Base-by-base conservation (phyloP, 2,888 invertebrate species). In the Odiellus spinosus region DNA sequence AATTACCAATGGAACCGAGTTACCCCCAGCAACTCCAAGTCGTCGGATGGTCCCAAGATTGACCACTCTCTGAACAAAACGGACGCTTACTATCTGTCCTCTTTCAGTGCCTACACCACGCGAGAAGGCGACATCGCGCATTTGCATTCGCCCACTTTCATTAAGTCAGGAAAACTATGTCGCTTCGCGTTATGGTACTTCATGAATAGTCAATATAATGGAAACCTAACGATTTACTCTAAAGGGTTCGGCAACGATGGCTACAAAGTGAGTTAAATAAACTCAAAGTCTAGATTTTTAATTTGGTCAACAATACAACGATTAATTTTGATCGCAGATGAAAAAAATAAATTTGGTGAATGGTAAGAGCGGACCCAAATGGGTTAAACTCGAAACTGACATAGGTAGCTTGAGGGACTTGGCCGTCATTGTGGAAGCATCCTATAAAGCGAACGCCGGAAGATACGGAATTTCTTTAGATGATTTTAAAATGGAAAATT, bases 171-270 rank as follows among this genome's bases (percentile, higher is more conserved):
- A 3, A 17, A 33, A 1, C 39, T 38, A 6, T 52, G 52, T 33
- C 47, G 39, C 4, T 19, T 52, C 11, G 33, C 33, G 2, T 33
- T 52, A n/a, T 52, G 49, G 49, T 50, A 50, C 34, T 48, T 18
- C 34, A 17, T 40, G 38, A 34, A 48, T 21, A 15, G 20, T 8
- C 33, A 19, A 2, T 12, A 20, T 3, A 15, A 26, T 3, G 46
- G 45, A 10, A 14, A 12, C 8, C 47, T 49, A n/a, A 26, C 32
- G 3, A 36, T 51, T 8, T 42, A 48, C n/a, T 14, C 46, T 10
- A 40, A 19, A 14, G 26, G 26, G 5, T 26, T 41, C 19, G 26
- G 40, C 42, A 21, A 19, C 4, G 26, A 36, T n/a, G 42, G 32
- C 6, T 35, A 42, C 19, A 46, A 47, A 47, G 50, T 50, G 35